Percentiles rank a stretch among this genome's conserved stretches.
These are phyloP conservation scores for Nycteola revayana DNA, from an alignment of 2,888 invertebrate species.

Conservation along the genomic window DNA sequence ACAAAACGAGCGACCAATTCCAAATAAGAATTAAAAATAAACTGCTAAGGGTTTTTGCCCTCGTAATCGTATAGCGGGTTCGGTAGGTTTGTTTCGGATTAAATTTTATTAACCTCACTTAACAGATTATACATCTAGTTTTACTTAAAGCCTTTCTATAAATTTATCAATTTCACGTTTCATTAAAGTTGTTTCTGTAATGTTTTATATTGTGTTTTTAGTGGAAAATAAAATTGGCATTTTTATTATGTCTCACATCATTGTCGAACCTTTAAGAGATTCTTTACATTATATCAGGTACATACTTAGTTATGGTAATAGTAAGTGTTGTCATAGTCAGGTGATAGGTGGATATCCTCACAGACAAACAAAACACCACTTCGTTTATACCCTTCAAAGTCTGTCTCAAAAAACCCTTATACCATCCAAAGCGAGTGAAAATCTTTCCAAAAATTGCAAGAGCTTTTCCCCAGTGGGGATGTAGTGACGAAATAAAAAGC, in stretches of 20 bases:
- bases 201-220: no score
- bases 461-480: constrained; percentile 30
- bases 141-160: constrained; percentile 9
- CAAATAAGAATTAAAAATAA: constrained; percentile 53
- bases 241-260: no score
- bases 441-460: constrained; percentile 30
- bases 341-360: no score
- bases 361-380: no score
- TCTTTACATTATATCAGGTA: no score
- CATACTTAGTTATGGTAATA: no score
- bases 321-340: no score
- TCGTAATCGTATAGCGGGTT: constrained; percentile 26
- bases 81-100: constrained; percentile 18
- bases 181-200: constrained; percentile 6
- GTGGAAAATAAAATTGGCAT: no score
- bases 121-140: constrained; percentile 25
- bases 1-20: constrained; percentile 60
- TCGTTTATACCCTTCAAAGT: no score
- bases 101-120: constrained; percentile 32
- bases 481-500: constrained; percentile 45
- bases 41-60: constrained; percentile 31
- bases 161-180: constrained; percentile 9
- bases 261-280: no score
- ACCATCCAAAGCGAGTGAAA: constrained; percentile 9
- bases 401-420: no score